Percentiles rank a stretch among this genome's conserved stretches.
Evolutionary conservation across 2,888 invertebrate species (phyloP).

Genomic region (Nomada flava): DNA sequence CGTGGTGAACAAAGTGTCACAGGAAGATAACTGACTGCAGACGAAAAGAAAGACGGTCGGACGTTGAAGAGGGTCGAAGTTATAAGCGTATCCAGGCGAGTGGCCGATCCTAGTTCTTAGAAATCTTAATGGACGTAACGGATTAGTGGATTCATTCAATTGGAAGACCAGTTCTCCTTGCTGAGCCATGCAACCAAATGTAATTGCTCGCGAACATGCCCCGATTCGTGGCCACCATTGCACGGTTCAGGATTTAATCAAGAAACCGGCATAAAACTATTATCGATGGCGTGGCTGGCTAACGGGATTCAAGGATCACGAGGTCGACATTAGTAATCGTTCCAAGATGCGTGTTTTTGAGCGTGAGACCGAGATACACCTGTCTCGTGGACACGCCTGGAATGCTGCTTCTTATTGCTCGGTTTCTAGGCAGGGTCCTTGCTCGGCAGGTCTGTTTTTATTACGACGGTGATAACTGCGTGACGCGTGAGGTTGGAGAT

Average conservation of each 20-base stretch:
- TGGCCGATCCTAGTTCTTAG: constrained; percentile 71
- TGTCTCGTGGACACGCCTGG: constrained; percentile 51
- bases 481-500: not conserved
- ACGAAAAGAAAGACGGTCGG: constrained; percentile 56
- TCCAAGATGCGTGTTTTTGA: constrained; percentile 61
- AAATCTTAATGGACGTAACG: constrained; percentile 77
- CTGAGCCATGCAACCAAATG: constrained; percentile 72
- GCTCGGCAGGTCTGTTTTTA: not conserved
- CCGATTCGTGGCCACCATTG: constrained; percentile 47
- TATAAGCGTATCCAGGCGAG: constrained; percentile 69
- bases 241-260: constrained; percentile 76
- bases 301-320: constrained; percentile 64
- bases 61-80: constrained; percentile 69
- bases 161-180: constrained; percentile 37
- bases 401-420: constrained; percentile 41
- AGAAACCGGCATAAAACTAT: constrained; percentile 72
- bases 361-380: constrained; percentile 69
- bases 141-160: constrained; percentile 67
- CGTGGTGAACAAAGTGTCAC: constrained; percentile 47
- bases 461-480: not conserved
- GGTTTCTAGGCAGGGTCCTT: constrained; percentile 5
- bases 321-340: constrained; percentile 50
- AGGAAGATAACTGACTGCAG: constrained; percentile 32
- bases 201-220: constrained; percentile 74
- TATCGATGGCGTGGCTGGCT: constrained; percentile 75